Evolutionary conservation across 2,888 invertebrate species (phyloP).

Genomic region (Silvanus unidentatus): DNA sequence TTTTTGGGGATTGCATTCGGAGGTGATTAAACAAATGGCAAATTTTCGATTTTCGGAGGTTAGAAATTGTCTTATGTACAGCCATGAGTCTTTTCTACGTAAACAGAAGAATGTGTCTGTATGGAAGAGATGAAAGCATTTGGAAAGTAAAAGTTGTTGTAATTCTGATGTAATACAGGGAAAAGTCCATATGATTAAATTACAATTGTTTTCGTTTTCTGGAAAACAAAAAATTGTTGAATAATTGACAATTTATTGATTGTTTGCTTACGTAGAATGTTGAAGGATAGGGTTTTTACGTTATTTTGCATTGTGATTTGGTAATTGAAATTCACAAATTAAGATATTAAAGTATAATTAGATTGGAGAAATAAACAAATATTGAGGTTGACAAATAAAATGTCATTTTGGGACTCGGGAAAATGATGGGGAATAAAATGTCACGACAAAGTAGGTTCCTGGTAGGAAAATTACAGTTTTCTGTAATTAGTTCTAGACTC

Average conservation of each 20-base stretch:
- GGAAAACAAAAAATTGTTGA: slow-evolving; percentile 6
- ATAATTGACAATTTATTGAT: slow-evolving; percentile 2
- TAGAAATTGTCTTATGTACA: slow-evolving; percentile 19
- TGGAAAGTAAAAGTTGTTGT: slow-evolving; percentile 12
- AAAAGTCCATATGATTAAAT: slow-evolving; percentile 26
- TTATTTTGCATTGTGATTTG: too few species aligned
- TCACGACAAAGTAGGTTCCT: too few species aligned
- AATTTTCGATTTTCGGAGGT: slow-evolving; percentile 13
- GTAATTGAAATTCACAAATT: too few species aligned
- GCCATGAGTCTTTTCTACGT: slow-evolving; percentile 11
- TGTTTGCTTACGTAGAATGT: slow-evolving; percentile 27
- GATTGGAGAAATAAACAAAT: too few species aligned
- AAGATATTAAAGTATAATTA: too few species aligned
- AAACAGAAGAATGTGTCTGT: slow-evolving; percentile 13
- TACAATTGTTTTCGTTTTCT: slow-evolving; percentile 24
- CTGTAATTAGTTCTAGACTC: too few species aligned
- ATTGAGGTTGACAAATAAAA: too few species aligned
- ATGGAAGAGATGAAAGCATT: slow-evolving; percentile 8
- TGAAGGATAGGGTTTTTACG: slow-evolving; percentile 19
- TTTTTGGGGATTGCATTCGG: slow-evolving; percentile 22
- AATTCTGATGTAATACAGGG: slow-evolving; percentile 20
- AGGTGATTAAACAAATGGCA: slow-evolving; percentile 19
- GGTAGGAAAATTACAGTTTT: too few species aligned
- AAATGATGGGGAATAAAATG: too few species aligned
- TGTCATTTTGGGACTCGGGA: too few species aligned